phyloP scores from a whole-genome alignment of 2,797 vertebrate species.

The Echiichthys vipera region DNA sequence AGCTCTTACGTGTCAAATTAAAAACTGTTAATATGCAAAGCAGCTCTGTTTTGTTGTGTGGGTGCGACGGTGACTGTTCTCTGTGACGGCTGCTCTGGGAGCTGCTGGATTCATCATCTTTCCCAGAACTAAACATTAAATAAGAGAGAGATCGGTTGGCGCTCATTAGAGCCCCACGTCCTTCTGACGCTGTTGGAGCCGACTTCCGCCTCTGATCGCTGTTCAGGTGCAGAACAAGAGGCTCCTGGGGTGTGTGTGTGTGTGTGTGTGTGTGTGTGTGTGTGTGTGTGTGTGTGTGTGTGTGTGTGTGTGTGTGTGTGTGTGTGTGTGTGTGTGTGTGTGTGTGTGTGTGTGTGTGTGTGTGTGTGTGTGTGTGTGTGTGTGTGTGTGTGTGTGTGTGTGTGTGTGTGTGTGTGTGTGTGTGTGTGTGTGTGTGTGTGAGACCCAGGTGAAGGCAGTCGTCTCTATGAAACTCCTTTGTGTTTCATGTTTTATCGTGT shows the following conservation, averaged over 20 bases:
- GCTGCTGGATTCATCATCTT: constrained; percentile 30
- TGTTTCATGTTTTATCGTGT: constrained; percentile 11
- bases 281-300: too few relatives aligned
- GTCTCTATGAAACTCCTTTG: constrained; percentile 1
- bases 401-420: too few relatives aligned
- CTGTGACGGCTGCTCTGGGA: neutral
- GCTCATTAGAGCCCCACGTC: constrained; percentile 53
- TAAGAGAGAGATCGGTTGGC: too few relatives aligned
- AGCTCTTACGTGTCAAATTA: constrained; percentile 39
- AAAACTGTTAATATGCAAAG: constrained; percentile 60
- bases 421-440: too few relatives aligned
- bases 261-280: too few relatives aligned
- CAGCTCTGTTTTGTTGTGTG: constrained; percentile 38
- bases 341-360: too few relatives aligned
- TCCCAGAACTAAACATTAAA: constrained; percentile 26
- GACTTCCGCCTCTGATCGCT: constrained; percentile 23
- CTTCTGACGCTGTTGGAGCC: constrained; percentile 41
- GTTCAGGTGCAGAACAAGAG: constrained; percentile 20
- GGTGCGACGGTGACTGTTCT: too few relatives aligned
- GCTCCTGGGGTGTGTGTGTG: constrained; percentile 29
- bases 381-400: too few relatives aligned
- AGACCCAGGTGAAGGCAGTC: neutral
- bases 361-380: too few relatives aligned
- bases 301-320: too few relatives aligned
- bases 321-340: too few relatives aligned